Percentiles rank a stretch among this genome's conserved stretches.
phyloP scores from a whole-genome alignment of 2,113 vertebrate species.

The Cheilinus undulatus region DNA sequence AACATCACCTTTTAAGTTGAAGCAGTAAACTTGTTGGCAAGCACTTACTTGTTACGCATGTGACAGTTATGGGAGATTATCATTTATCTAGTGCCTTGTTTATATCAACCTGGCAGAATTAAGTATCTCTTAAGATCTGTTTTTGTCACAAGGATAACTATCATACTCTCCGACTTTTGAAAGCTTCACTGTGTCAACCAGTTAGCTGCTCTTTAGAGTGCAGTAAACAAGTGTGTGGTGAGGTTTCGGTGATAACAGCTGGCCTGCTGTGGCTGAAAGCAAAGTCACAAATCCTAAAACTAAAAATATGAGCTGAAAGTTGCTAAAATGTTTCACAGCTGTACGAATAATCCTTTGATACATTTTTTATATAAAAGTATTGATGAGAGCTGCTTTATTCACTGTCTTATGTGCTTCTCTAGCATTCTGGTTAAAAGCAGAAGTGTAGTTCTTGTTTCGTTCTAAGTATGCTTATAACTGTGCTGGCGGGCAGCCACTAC shows the following conservation, averaged over 20 bases:
- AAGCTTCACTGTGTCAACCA: background rate
- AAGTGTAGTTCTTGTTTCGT: constrained; percentile 18
- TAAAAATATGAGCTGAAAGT: background rate
- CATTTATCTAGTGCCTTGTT: background rate
- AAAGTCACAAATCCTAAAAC: background rate
- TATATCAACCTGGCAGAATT: background rate
- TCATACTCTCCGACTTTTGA: background rate
- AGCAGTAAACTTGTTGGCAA: background rate
- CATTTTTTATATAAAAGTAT: background rate
- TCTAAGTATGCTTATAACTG: constrained; percentile 11
- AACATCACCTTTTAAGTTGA: background rate
- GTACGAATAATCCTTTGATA: background rate
- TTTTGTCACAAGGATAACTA: background rate
- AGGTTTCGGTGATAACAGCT: background rate
- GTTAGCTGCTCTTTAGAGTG: background rate
- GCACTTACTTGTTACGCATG: background rate
- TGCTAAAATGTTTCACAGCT: background rate
- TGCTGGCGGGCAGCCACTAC: constrained; percentile 36
- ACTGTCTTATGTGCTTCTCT: background rate
- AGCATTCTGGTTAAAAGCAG: background rate
- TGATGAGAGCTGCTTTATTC: background rate
- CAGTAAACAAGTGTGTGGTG: background rate
- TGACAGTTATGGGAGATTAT: background rate
- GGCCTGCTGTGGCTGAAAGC: no score
- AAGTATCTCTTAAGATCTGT: background rate